Conservation (phyloP, 2,888 invertebrate genomes). For the Tethea ocularis region DNA sequence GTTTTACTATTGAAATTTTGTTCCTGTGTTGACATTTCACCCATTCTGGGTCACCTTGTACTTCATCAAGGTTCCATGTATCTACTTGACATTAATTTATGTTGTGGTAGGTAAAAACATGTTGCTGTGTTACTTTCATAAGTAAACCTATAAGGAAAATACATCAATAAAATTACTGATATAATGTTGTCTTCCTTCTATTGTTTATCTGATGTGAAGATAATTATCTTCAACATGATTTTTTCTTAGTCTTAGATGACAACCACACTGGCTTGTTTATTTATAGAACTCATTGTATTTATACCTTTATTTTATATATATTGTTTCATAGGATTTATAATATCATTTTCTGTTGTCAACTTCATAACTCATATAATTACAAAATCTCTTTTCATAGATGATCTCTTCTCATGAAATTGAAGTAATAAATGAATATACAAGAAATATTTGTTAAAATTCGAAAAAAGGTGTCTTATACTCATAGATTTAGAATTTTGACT, state of each 20-base stretch:
- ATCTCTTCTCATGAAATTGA: too few species aligned
- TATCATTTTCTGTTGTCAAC: too few species aligned
- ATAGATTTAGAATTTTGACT: too few species aligned
- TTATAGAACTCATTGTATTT: not conserved
- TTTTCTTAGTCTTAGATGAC: not conserved
- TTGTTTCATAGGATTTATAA: too few species aligned
- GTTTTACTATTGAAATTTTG: conserved; percentile 48
- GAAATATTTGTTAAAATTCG: too few species aligned
- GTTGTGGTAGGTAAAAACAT: conserved; percentile 49
- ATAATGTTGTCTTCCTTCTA: conserved; percentile 41
- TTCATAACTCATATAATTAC: too few species aligned
- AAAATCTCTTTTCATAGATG: too few species aligned
- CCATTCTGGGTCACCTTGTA: conserved; percentile 77
- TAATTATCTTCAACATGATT: conserved; percentile 10
- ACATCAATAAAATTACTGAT: conserved; percentile 33
- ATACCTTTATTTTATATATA: not conserved
- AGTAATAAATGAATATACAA: too few species aligned
- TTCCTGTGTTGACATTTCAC: conserved; percentile 79
- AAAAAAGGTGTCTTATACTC: too few species aligned
- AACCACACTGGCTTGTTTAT: not conserved
- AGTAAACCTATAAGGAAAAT: conserved; percentile 52
- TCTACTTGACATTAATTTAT: conserved; percentile 76
- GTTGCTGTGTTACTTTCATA: conserved; percentile 60
- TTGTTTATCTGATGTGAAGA: conserved; percentile 37
- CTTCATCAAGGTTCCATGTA: conserved; percentile 65